These are phyloP conservation scores for Cephalopachus bancanus DNA, from an alignment of 2,797 vertebrate species.

Conservation along the genomic window DNA sequence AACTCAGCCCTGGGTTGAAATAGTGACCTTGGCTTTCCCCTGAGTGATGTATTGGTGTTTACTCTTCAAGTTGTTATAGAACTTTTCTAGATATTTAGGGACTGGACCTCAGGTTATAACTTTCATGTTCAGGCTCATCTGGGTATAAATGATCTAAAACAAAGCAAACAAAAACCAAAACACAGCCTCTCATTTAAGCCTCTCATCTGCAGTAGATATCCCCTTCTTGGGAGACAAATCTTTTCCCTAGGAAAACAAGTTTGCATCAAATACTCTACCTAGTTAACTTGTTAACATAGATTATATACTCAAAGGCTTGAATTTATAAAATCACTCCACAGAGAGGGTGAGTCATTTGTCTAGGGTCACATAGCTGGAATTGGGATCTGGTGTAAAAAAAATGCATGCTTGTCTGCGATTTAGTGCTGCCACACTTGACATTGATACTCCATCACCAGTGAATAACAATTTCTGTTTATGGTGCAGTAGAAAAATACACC, in stretches of 20 bases:
- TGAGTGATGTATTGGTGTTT: not conserved
- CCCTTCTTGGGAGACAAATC: not conserved
- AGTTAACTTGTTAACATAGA: not conserved
- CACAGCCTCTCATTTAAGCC: not conserved
- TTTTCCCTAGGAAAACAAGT: slow-evolving; percentile 27
- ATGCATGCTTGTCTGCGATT: not conserved
- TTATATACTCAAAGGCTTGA: not conserved
- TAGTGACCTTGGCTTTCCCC: not conserved
- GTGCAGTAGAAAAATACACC: not conserved
- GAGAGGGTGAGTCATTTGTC: not conserved
- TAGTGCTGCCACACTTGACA: not conserved
- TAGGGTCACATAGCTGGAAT: not conserved
- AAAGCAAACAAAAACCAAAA: not conserved
- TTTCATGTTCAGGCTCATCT: slow-evolving; percentile 25
- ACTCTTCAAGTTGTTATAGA: slow-evolving; percentile 41
- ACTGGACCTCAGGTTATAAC: slow-evolving; percentile 32
- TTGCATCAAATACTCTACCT: slow-evolving; percentile 10
- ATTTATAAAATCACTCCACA: not conserved
- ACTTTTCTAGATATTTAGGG: slow-evolving; percentile 71
- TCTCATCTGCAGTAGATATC: not conserved
- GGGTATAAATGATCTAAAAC: slow-evolving; percentile 28
- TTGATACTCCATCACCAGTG: not conserved
- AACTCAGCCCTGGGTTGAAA: not conserved
- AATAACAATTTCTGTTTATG: not conserved
- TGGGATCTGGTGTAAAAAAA: not conserved